Evolutionary conservation across 2,113 vertebrate species (phyloP).

Genomic region (Bubo scandiacus): DNA sequence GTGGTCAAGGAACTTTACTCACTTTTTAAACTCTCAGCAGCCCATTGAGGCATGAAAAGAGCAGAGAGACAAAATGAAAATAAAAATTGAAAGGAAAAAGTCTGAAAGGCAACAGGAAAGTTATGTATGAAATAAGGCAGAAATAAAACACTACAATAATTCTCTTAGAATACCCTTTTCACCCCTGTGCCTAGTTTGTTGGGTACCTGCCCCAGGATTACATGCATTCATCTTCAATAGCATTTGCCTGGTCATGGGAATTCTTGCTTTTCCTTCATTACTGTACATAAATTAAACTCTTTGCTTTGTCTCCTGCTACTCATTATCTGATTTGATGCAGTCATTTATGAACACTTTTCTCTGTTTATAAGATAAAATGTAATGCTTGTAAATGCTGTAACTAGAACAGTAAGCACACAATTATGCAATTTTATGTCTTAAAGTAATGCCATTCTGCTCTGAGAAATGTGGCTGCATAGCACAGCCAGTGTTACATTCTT

Average conservation of each 20-base stretch:
- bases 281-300: not conserved
- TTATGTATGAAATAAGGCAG: not conserved
- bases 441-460: not conserved
- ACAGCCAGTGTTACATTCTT: not conserved
- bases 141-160: not conserved
- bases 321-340: not conserved
- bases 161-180: not conserved
- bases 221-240: not conserved
- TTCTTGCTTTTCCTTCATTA: not conserved
- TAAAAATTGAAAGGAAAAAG: not conserved
- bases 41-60: not conserved
- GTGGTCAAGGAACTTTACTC: not conserved
- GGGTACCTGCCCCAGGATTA: not conserved
- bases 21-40: not conserved
- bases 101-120: not conserved
- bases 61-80: not conserved
- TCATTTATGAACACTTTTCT: not conserved
- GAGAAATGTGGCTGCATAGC: not conserved
- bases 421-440: not conserved
- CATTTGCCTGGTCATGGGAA: not conserved
- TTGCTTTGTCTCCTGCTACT: not conserved
- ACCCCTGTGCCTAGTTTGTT: not conserved
- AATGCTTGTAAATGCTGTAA: not conserved
- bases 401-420: not conserved
- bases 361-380: not conserved